phyloP scores from a whole-genome alignment of 2,888 invertebrate species.

The Andrena flavipes region DNA sequence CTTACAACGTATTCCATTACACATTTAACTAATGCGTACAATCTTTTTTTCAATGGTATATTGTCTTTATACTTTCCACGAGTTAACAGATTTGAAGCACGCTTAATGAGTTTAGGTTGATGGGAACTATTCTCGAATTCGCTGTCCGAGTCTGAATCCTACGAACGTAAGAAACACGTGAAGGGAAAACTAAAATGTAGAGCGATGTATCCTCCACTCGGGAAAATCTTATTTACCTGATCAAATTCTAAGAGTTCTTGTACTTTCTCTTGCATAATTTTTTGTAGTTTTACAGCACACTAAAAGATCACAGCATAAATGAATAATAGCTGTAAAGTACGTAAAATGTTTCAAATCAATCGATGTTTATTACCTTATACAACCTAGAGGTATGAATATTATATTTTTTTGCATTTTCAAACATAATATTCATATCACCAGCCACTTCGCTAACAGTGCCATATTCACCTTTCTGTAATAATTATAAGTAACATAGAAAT shows the following conservation, averaged over 20 bases:
- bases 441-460: constrained; percentile 95
- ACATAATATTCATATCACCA: constrained; percentile 97
- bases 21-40: constrained; percentile 92
- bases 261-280: constrained; percentile 93
- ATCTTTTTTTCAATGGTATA: constrained; percentile 91
- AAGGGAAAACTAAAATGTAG: neutral
- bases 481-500: constrained; percentile 26
- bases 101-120: constrained; percentile 82
- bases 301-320: constrained; percentile 79
- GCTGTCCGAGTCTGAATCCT: constrained; percentile 83
- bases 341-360: constrained; percentile 12
- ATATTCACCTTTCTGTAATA: constrained; percentile 89
- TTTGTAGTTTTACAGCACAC: constrained; percentile 94
- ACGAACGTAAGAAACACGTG: constrained; percentile 6
- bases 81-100: constrained; percentile 83
- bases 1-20: constrained; percentile 89
- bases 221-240: constrained; percentile 84
- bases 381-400: constrained; percentile 92
- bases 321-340: constrained; percentile 26
- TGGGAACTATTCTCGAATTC: constrained; percentile 81
- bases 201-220: neutral
- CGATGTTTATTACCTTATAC: constrained; percentile 88
- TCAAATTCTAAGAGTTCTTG: constrained; percentile 90
- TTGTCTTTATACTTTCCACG: constrained; percentile 86
- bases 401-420: constrained; percentile 97